These are phyloP conservation scores for Macropodus opercularis DNA, from an alignment of 2,797 vertebrate species.

Conservation along the genomic window DNA sequence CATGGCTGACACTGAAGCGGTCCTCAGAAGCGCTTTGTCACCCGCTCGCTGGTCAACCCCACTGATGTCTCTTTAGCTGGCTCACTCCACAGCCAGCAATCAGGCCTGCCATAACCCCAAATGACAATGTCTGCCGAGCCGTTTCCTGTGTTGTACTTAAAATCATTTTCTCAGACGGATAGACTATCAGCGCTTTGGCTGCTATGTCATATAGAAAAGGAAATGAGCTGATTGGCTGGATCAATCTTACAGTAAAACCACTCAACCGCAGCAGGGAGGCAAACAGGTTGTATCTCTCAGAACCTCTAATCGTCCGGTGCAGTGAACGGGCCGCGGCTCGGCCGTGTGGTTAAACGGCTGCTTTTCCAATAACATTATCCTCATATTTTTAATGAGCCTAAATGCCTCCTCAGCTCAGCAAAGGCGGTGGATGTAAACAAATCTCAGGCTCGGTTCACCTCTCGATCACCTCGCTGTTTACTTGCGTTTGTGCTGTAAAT, in stretches of 20 bases:
- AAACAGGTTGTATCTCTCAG: slow-evolving; percentile 51
- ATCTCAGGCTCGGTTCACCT: slow-evolving; percentile 55
- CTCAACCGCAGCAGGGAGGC: slow-evolving; percentile 59
- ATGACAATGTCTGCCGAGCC: slow-evolving; percentile 45
- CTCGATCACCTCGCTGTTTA: slow-evolving; percentile 60
- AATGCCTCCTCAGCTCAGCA: slow-evolving; percentile 32
- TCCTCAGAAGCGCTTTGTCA: slow-evolving; percentile 47
- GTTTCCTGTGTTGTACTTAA: slow-evolving; percentile 66
- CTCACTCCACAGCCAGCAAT: slow-evolving; percentile 43
- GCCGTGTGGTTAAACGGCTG: slow-evolving; percentile 44
- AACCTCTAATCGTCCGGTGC: slow-evolving; percentile 40
- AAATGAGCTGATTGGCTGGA: slow-evolving; percentile 72
- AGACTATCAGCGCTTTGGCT: slow-evolving; percentile 60
- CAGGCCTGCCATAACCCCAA: slow-evolving; percentile 53
- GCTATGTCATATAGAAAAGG: slow-evolving; percentile 56
- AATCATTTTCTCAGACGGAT: slow-evolving; percentile 62
- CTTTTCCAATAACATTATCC: slow-evolving; percentile 39
- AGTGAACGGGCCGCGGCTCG: slow-evolving; percentile 36
- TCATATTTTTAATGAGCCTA: slow-evolving; percentile 37
- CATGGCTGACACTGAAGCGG: slow-evolving; percentile 35
- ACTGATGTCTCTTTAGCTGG: slow-evolving; percentile 39
- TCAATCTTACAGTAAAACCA: slow-evolving; percentile 72
- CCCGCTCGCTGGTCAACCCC: slow-evolving; percentile 40
- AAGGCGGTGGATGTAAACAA: slow-evolving; percentile 37
- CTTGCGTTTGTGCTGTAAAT: slow-evolving; percentile 56